A percentile compares a stretch with the other conserved stretches of the same genome.
phyloP scores from a whole-genome alignment of 2,113 vertebrate species.

The Muntiacus muntjak region DNA sequence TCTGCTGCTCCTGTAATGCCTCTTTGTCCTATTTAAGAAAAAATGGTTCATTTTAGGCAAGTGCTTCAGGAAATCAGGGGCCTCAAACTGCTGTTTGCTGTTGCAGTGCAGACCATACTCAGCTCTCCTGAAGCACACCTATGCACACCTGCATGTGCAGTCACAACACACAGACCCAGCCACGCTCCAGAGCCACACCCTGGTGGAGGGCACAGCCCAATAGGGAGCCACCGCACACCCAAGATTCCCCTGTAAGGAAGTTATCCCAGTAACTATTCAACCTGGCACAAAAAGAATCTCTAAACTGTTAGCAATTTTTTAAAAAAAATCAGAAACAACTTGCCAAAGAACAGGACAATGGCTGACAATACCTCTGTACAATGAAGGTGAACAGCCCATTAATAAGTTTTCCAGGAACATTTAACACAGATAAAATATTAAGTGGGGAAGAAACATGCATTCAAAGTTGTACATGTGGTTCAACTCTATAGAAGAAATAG shows the following conservation, averaged over 20 bases:
- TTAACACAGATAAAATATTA: neutral
- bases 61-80: neutral
- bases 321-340: neutral
- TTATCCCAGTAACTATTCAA: neutral
- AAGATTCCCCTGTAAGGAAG: rapidly evolving
- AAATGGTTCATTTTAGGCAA: neutral
- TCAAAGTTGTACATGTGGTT: neutral
- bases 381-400: neutral
- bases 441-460: neutral
- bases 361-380: neutral
- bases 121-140: neutral
- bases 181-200: neutral
- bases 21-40: constrained; percentile 87
- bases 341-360: neutral
- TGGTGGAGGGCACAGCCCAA: neutral
- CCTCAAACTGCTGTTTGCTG: neutral
- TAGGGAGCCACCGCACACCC: neutral
- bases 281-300: neutral
- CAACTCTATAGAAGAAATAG: neutral
- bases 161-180: neutral
- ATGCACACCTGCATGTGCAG: neutral
- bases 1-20: constrained; percentile 88
- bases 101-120: neutral
- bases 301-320: neutral
- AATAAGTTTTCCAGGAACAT: neutral